Conservation (phyloP, 2,888 invertebrate genomes). For the Agrilus biguttatus region DNA sequence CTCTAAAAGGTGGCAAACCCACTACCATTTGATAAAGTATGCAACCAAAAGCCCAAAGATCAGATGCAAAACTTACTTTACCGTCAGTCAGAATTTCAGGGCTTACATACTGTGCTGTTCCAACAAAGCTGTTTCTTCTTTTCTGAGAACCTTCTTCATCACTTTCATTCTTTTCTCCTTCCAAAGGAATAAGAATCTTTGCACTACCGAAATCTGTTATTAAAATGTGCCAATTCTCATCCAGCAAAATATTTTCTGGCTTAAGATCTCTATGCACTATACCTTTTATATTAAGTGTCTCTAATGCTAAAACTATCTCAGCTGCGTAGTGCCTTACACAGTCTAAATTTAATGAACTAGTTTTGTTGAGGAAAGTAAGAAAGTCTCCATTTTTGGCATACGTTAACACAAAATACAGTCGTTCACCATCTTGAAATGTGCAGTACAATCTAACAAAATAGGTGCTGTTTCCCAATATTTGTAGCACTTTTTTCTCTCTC, state of each 20-base stretch:
- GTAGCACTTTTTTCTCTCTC: conserved; percentile 88
- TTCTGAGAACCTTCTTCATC: conserved; percentile 32
- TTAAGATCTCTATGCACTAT: conserved; percentile 95
- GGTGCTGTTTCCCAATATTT: conserved; percentile 63
- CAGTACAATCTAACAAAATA: conserved; percentile 90
- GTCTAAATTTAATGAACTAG: conserved; percentile 77
- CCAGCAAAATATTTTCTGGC: conserved; percentile 93
- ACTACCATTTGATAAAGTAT: conserved; percentile 95
- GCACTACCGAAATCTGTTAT: conserved; percentile 85
- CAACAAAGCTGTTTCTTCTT: conserved; percentile 81
- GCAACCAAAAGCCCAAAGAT: conserved; percentile 96
- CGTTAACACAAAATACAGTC: conserved; percentile 89
- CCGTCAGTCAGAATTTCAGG: conserved; percentile 85
- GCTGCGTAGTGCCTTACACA: conserved; percentile 90
- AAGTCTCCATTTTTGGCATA: conserved; percentile 94
- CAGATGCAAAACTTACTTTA: conserved; percentile 58
- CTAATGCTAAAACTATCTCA: conserved; percentile 82
- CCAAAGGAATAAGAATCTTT: conserved; percentile 12
- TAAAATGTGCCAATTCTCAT: conserved; percentile 89
- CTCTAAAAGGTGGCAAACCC: conserved; percentile 83
- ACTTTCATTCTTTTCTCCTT: conserved; percentile 17
- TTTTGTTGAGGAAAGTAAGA: conserved; percentile 78
- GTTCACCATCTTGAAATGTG: conserved; percentile 89
- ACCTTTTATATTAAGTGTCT: conserved; percentile 75
- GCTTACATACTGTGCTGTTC: conserved; percentile 97